Base-by-base conservation (phyloP, 2,113 vertebrate genomes). In the Patagioenas fasciata region DNA sequence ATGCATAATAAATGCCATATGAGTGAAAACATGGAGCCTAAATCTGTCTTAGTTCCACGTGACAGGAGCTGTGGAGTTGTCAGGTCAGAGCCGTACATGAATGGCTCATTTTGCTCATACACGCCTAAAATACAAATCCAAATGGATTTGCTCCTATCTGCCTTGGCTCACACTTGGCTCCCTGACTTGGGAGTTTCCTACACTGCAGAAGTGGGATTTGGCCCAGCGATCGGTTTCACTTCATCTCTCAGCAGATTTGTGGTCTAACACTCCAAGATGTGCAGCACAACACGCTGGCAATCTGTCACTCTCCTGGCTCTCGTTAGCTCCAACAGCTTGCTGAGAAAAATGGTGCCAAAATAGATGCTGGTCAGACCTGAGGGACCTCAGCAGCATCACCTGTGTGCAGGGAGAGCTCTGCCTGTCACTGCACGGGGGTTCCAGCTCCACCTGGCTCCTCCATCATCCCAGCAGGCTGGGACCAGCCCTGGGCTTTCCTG, bases 161-260 rank as follows among this genome's bases (percentile, higher is more conserved):
- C 82, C 88, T 86, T 9, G 1, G 72, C 82, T 94, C 89, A 56
- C 72, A 2, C 83, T 79, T 58, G 16, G 65, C 95, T 93, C 84
- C 67, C 57, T 44, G 70, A 21, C 62, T 91, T 0, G n/a, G 88
- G 93, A 82, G 58, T 40, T 89, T 79, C 83, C 29, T 73, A 47
- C 15, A 0, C 86, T 34, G 83, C 85, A 85, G 40, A 69, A 91
- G 61, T 14, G 70, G 83, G 91, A 87, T 61, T 80, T 96, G 96
- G 93, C 89, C 88, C 86, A 58, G 6, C 0, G 13, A 57, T 42
- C 5, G 62, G 23, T 73, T 96, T 93, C 80, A 6, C 61, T 92
- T 86, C 65, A 84, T 88, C 57, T 96, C 69, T 84, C 80, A 42
- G 92, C 95, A 97, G 95, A 97, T 97, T 96, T 96, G 95, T 96